phyloP scores from a whole-genome alignment of 2,797 vertebrate genomes.

The Rhinoraja longicauda region DNA sequence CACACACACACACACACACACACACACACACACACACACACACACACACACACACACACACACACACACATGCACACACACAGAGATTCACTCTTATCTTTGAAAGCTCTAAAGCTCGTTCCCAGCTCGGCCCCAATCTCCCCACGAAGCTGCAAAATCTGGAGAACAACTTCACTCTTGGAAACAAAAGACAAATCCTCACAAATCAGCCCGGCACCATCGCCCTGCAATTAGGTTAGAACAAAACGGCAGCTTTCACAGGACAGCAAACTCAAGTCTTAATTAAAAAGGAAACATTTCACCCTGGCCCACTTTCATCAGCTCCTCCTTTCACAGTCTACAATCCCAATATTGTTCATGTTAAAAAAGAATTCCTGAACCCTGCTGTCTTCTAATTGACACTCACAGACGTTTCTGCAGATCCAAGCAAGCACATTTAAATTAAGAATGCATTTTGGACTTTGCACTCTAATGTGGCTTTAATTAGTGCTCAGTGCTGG shows the following conservation, averaged over 20 bases:
- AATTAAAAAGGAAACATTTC: conserved; percentile 57
- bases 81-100: not conserved
- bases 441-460: conserved; percentile 42
- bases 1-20: no score
- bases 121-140: not conserved
- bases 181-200: not conserved
- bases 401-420: conserved; percentile 43
- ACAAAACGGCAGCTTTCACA: conserved; percentile 43
- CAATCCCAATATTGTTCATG: conserved; percentile 48
- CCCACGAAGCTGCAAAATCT: not conserved
- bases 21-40: no score
- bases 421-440: conserved; percentile 40
- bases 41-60: no score
- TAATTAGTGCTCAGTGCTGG: conserved; percentile 18
- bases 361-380: conserved; percentile 56
- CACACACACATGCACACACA: no score
- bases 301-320: conserved; percentile 45
- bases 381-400: conserved; percentile 51
- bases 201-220: not conserved
- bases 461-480: not conserved
- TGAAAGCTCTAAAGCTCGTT: conserved; percentile 8
- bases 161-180: no score
- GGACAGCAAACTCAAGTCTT: conserved; percentile 57
- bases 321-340: conserved; percentile 38
- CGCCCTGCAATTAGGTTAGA: conserved; percentile 11